Base-by-base conservation (phyloP, 2,113 vertebrate species). In the Paramisgurnus dabryanus region DNA sequence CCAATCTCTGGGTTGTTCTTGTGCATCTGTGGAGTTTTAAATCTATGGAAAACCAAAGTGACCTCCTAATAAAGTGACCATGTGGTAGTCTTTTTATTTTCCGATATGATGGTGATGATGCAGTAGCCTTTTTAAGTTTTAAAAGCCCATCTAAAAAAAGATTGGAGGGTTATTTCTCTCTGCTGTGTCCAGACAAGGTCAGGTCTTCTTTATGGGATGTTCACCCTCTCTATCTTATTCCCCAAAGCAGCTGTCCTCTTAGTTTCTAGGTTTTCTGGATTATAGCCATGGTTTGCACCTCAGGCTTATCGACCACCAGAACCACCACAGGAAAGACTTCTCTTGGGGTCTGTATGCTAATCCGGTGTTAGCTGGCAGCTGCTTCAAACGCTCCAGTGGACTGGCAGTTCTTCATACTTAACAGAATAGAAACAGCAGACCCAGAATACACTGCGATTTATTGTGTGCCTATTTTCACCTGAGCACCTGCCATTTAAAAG, bases 401-500 rank as follows among this genome's bases (percentile, higher is more conserved):
- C 68, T 60, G 50, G 53, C 65, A 22, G 39, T 66, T 47, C 75
- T 43, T 79, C 76, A 73, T 34, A 65, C 64, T 64, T 39, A 68
- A 60, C 49, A 58, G 74, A 41, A 72, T 43, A 34, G 43, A 76
- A 82, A 77, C 73, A 41, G 53, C 69, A 69, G 76, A 50, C 41
- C 73, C 57, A 76, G 67, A 82, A 76, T 83, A 78, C 76, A 78
- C 69, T 64, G 41, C 66, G 53, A 78, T 79, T 83, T 83, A 41
- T 41, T 77, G 10, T 6, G 69, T 79, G 69, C 58, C 64, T 27
- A 77, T 85, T 82, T 85, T 80, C 84, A 83, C 81, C 65, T 47
- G 40, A 47, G 53, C 72, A 80, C 57, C 69, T 66, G 70, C 79
- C 79, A 67, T 80, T 80, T 67, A 47, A 80, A 73, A 41, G 11